phyloP scores from a whole-genome alignment of 2,797 vertebrate species.

The Poecilia velifera region DNA sequence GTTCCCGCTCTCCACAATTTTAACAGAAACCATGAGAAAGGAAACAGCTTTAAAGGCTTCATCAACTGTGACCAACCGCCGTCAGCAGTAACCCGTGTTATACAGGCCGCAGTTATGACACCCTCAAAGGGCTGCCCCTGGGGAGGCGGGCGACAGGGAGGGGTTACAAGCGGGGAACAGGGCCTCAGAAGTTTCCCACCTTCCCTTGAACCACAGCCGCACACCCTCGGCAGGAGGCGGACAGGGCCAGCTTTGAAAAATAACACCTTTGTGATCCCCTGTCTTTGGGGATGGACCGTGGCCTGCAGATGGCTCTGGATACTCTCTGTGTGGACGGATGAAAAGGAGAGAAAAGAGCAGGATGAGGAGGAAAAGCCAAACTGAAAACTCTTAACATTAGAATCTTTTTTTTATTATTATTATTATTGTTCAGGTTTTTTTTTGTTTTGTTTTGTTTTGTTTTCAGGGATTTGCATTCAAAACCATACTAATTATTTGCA shows the following conservation, averaged over 20 bases:
- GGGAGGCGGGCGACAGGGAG: conserved; percentile 84
- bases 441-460: background rate
- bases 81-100: conserved; percentile 96
- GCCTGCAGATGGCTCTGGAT: conserved; percentile 92
- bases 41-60: conserved; percentile 90
- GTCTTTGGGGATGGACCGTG: conserved; percentile 92
- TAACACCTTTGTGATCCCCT: conserved; percentile 99
- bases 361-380: conserved; percentile 16
- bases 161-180: conserved; percentile 74
- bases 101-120: conserved; percentile 92
- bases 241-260: conserved; percentile 96
- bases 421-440: background rate
- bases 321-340: conserved; percentile 48
- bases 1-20: conserved; percentile 79
- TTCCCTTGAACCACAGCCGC: conserved; percentile 92
- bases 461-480: background rate
- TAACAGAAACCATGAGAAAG: conserved; percentile 88
- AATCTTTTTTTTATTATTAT: background rate
- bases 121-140: conserved; percentile 92
- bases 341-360: conserved; percentile 56
- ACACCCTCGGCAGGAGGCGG: conserved; percentile 92
- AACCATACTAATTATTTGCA: background rate
- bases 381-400: conserved; percentile 8
- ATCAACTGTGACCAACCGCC: conserved; percentile 90
- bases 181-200: conserved; percentile 96